Percentiles rank a stretch among this genome's conserved stretches.
phyloP scores from a whole-genome alignment of 2,888 invertebrate species.

The Coelopa pilipes region DNA sequence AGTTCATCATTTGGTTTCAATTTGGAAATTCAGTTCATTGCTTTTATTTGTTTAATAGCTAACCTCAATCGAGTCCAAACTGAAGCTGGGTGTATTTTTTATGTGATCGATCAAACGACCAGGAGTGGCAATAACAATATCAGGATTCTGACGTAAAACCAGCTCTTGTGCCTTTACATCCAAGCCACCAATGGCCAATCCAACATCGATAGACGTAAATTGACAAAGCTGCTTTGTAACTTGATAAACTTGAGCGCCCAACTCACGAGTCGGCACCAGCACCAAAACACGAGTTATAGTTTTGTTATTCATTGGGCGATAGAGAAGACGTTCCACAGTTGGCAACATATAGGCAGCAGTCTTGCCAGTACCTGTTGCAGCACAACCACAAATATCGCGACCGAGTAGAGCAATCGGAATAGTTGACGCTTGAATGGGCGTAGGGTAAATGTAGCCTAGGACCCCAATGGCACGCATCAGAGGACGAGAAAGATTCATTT shows the following conservation, averaged over 20 bases:
- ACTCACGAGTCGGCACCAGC: slow-evolving; percentile 94
- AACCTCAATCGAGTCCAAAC: slow-evolving; percentile 90
- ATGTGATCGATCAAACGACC: slow-evolving; percentile 98
- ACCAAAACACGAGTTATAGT: slow-evolving; percentile 87
- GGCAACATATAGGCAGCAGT: slow-evolving; percentile 99
- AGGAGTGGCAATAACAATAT: slow-evolving; percentile 97
- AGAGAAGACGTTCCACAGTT: slow-evolving; percentile 91
- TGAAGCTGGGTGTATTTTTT: slow-evolving; percentile 93
- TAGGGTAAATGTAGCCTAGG: slow-evolving; percentile 92
- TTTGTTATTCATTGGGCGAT: slow-evolving; percentile 78
- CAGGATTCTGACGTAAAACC: slow-evolving; percentile 88
- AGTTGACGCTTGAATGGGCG: slow-evolving; percentile 95
- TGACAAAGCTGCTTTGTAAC: slow-evolving; percentile 92
- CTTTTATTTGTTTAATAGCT: slow-evolving; percentile 38
- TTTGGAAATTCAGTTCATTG: neutral
- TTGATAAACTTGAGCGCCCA: slow-evolving; percentile 97
- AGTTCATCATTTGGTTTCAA: slow-evolving; percentile 57
- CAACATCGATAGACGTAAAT: slow-evolving; percentile 84
- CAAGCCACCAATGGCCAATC: slow-evolving; percentile 87
- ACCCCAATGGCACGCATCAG: slow-evolving; percentile 89
- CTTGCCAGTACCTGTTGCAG: slow-evolving; percentile 98
- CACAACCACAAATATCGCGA: slow-evolving; percentile 97
- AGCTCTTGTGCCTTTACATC: slow-evolving; percentile 86
- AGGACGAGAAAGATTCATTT: slow-evolving; percentile 96
- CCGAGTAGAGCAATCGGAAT: slow-evolving; percentile 94